A percentile compares a stretch with the other conserved stretches of the same genome.
Conservation (phyloP, 1,140 invertebrate species). For the Cotesia glomerata region DNA sequence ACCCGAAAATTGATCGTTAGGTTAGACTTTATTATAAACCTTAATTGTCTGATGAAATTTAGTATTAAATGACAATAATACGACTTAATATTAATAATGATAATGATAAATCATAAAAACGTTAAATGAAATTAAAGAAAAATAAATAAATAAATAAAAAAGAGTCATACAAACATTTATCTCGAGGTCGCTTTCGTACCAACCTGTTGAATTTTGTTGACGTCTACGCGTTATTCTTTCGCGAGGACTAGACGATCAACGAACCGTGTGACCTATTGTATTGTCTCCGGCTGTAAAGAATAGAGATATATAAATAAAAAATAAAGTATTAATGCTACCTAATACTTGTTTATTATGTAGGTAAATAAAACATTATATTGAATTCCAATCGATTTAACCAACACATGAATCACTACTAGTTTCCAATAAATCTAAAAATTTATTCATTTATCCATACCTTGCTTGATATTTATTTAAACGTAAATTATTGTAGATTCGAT, state of each 20-base stretch:
- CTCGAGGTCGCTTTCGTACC: slow-evolving; percentile 8
- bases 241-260: slow-evolving; percentile 9
- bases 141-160: background rate
- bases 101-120: background rate
- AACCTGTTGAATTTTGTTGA: slow-evolving; percentile 32
- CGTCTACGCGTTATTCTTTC: slow-evolving; percentile 14
- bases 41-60: too few relatives aligned
- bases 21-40: too few relatives aligned
- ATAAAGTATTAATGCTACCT: background rate
- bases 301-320: background rate
- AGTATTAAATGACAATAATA: too few relatives aligned
- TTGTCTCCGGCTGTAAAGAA: background rate
- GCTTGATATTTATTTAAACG: too few relatives aligned
- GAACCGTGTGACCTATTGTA: slow-evolving; percentile 5
- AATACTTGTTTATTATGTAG: background rate
- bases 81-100: background rate
- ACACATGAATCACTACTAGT: too few relatives aligned
- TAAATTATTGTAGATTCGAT: too few relatives aligned
- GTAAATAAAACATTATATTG: too few relatives aligned
- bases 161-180: background rate
- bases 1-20: too few relatives aligned
- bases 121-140: background rate
- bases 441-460: too few relatives aligned
- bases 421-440: too few relatives aligned
- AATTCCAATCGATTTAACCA: too few relatives aligned